A percentile compares a stretch with the other conserved stretches of the same genome.
These are phyloP conservation scores for Pocillopora grandis DNA, from an alignment of 92 coral and sea anemone species.

Conservation along the genomic window DNA sequence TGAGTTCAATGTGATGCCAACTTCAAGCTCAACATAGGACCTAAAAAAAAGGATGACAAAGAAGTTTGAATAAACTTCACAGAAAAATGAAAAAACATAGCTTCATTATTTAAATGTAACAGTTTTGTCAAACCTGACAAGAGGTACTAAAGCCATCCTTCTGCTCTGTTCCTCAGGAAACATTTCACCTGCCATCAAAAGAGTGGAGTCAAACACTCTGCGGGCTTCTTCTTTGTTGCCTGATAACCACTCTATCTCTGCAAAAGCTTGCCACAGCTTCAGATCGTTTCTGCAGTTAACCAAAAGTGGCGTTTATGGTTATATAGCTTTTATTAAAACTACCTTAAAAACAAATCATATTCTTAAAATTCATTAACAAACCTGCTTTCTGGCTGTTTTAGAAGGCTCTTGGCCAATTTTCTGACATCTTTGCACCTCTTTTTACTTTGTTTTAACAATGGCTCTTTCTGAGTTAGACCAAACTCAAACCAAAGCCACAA, in stretches of 20 bases:
- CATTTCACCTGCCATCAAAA: slow-evolving; percentile 70
- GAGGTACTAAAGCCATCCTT: slow-evolving; percentile 31
- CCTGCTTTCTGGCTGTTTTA: slow-evolving; percentile 84
- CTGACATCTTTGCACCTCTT: slow-evolving; percentile 73
- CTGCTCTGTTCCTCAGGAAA: slow-evolving; percentile 34
- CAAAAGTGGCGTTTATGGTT: background rate
- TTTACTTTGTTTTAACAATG: slow-evolving; percentile 55
- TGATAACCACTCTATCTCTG: slow-evolving; percentile 73
- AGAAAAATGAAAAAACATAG: background rate
- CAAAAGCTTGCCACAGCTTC: slow-evolving; percentile 82
- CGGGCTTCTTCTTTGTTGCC: slow-evolving; percentile 81
- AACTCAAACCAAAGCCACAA: slow-evolving; percentile 87
- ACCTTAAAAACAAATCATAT: too few relatives aligned
- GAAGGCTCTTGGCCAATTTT: slow-evolving; percentile 82
- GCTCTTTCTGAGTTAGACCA: slow-evolving; percentile 42
- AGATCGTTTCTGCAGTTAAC: slow-evolving; percentile 69
- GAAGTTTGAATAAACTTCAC: background rate
- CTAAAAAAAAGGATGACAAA: slow-evolving; percentile 2
- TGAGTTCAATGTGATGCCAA: slow-evolving; percentile 1
- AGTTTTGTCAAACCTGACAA: slow-evolving; percentile 45
- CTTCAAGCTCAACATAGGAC: slow-evolving; percentile 64
- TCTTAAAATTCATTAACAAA: slow-evolving; percentile 6
- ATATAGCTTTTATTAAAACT: background rate
- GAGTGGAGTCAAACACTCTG: slow-evolving; percentile 77
- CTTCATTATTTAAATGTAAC: too few relatives aligned